These are phyloP conservation scores for Caenorhabditis sp. DNA, from an alignment of 2,888 invertebrate species.

Conservation along the genomic window DNA sequence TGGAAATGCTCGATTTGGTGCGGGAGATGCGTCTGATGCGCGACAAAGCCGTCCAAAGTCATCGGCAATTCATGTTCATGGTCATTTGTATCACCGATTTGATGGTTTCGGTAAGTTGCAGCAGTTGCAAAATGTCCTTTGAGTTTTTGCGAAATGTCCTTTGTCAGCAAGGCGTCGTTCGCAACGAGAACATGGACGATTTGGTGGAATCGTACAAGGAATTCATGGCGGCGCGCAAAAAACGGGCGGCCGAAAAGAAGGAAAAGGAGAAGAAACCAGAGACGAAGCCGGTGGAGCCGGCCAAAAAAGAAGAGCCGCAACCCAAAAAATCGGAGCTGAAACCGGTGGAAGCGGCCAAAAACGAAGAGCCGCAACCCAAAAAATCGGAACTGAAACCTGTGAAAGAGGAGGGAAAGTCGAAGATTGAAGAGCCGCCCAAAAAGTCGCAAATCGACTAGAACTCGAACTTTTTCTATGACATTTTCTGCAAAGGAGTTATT, in stretches of 20 bases:
- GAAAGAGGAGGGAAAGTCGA: too few relatives aligned
- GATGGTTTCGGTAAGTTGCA: constrained; percentile 19
- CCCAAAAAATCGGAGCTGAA: too few relatives aligned
- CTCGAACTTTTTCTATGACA: too few relatives aligned
- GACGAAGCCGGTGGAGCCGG: too few relatives aligned
- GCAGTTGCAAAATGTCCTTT: not conserved
- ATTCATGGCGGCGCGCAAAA: not conserved
- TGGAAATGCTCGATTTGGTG: constrained; percentile 9
- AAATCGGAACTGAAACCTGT: too few relatives aligned
- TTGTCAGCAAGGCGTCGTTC: not conserved
- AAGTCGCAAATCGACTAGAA: too few relatives aligned
- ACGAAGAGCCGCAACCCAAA: too few relatives aligned
- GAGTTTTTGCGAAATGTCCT: not conserved
- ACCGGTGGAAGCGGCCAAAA: too few relatives aligned
- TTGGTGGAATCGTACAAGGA: not conserved
- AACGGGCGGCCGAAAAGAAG: not conserved
- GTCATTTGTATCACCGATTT: constrained; percentile 31
- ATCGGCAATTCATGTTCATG: constrained; percentile 35
- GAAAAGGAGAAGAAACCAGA: constrained; percentile 2
- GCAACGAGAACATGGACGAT: constrained; percentile 8
- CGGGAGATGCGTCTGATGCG: constrained; percentile 38
- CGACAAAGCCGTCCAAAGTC: constrained; percentile 39
- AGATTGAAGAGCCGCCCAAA: too few relatives aligned
- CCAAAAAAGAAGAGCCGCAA: too few relatives aligned
- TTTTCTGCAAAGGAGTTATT: too few relatives aligned